phyloP scores from a whole-genome alignment of 2,797 vertebrate species.

The Bovichtus variegatus region DNA sequence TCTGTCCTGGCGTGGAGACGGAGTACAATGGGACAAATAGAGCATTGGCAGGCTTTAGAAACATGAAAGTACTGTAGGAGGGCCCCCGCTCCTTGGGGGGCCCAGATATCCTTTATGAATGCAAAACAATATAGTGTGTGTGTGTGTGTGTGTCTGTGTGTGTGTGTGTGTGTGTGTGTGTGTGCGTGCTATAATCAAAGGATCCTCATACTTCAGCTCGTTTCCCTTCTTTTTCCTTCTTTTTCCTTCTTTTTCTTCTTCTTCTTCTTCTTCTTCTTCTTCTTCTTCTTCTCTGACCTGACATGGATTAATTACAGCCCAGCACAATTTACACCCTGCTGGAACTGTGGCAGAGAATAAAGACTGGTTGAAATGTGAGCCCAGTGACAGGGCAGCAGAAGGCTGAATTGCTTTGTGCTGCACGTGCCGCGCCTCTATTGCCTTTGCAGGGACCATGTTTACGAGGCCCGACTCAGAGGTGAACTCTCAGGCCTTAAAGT shows the following conservation, averaged over 20 bases:
- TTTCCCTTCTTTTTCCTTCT: conserved; percentile 59
- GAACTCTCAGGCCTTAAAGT: conserved; percentile 70
- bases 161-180: conserved; percentile 3
- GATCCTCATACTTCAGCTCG: conserved; percentile 75
- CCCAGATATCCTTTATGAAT: conserved; percentile 77
- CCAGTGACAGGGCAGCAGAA: conserved; percentile 75
- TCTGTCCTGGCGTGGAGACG: conserved; percentile 55
- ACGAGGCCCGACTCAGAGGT: conserved; percentile 61
- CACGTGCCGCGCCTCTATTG: conserved; percentile 57
- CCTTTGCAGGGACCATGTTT: conserved; percentile 69
- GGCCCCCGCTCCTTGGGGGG: conserved; percentile 72
- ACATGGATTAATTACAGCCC: conserved; percentile 85
- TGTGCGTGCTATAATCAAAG: conserved; percentile 80
- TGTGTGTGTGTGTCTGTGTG: background rate
- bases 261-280: conserved; percentile 53
- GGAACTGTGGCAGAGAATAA: conserved; percentile 77
- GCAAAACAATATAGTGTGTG: conserved; percentile 67
- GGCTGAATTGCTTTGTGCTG: conserved; percentile 75
- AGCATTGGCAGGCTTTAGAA: conserved; percentile 76
- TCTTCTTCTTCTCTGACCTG: conserved; percentile 74
- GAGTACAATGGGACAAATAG: conserved; percentile 68
- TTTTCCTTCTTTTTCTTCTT: conserved; percentile 33
- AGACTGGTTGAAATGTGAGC: conserved; percentile 79
- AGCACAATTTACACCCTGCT: conserved; percentile 81
- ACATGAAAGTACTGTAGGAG: conserved; percentile 82